These are phyloP conservation scores for Syngnathus rostellatus DNA, from an alignment of 2,797 vertebrate genomes.

Conservation along the genomic window DNA sequence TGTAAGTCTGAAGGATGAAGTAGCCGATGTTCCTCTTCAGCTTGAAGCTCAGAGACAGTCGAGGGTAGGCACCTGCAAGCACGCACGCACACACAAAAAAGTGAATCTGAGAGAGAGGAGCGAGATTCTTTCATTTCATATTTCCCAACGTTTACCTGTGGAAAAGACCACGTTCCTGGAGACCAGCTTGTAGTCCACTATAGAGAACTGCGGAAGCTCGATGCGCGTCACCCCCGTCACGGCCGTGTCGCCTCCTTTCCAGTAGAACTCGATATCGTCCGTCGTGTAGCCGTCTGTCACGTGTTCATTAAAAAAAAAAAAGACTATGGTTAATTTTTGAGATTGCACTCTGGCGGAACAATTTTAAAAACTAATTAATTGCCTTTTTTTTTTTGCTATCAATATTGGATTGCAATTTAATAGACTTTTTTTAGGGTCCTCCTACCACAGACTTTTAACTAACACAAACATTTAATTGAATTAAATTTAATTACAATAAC, in stretches of 20 bases:
- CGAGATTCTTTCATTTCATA: too few relatives aligned
- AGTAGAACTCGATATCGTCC: slow-evolving; percentile 97
- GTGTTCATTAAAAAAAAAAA: background rate
- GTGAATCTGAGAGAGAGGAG: background rate
- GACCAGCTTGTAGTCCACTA: slow-evolving; percentile 90
- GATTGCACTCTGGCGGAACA: background rate
- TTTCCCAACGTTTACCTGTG: slow-evolving; percentile 72
- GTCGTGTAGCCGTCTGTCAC: slow-evolving; percentile 91
- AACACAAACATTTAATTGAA: too few relatives aligned
- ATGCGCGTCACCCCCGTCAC: slow-evolving; percentile 91
- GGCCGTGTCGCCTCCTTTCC: slow-evolving; percentile 88
- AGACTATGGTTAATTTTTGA: background rate
- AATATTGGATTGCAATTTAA: too few relatives aligned
- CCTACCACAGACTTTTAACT: too few relatives aligned
- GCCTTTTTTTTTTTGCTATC: too few relatives aligned
- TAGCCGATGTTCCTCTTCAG: slow-evolving; percentile 98
- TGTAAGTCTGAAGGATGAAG: slow-evolving; percentile 99
- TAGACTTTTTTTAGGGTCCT: too few relatives aligned
- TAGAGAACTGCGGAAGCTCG: slow-evolving; percentile 96
- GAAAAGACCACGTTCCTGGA: slow-evolving; percentile 97
- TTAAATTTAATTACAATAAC: too few relatives aligned
- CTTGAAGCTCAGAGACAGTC: slow-evolving; percentile 95
- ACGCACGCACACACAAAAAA: slow-evolving; percentile 5
- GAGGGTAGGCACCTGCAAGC: slow-evolving; percentile 89
- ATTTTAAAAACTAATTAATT: too few relatives aligned